These are phyloP conservation scores for Catostomus latipinnis DNA, from an alignment of 2,797 vertebrate genomes.

Conservation along the genomic window DNA sequence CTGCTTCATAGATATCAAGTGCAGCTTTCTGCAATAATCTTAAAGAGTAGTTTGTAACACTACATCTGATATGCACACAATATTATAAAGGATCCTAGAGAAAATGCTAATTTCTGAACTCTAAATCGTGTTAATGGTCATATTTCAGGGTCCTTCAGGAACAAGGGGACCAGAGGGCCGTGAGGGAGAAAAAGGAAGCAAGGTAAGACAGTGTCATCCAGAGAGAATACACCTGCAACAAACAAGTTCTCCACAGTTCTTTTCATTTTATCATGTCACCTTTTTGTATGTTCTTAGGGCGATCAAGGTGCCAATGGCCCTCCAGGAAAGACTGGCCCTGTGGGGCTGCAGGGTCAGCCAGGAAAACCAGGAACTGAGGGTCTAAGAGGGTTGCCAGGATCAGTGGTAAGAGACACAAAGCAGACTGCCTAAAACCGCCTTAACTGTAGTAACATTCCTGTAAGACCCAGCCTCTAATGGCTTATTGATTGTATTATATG, in stretches of 20 bases:
- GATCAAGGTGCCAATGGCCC: slow-evolving; percentile 84
- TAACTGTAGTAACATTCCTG: too few relatives aligned
- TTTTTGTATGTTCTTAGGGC: slow-evolving; percentile 73
- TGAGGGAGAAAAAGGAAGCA: slow-evolving; percentile 89
- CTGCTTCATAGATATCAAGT: too few relatives aligned
- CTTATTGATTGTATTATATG: too few relatives aligned
- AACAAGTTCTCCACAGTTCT: neutral
- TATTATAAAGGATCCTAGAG: neutral
- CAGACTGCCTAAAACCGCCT: too few relatives aligned
- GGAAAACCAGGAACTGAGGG: slow-evolving; percentile 92
- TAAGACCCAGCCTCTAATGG: too few relatives aligned
- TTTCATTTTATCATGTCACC: neutral
- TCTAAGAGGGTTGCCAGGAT: slow-evolving; percentile 88
- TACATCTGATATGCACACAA: neutral
- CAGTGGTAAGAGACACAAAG: slow-evolving; percentile 80
- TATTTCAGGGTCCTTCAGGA: slow-evolving; percentile 84
- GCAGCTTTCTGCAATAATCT: neutral
- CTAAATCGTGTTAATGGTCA: neutral
- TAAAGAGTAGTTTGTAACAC: neutral
- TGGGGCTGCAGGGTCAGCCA: slow-evolving; percentile 86
- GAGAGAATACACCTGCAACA: neutral
- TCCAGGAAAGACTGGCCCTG: slow-evolving; percentile 88
- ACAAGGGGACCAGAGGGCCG: slow-evolving; percentile 88
- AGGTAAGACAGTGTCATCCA: slow-evolving; percentile 72
- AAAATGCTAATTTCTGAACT: neutral